Base-by-base conservation (phyloP, 1,140 invertebrate genomes). In the Drosophila ananassae region DNA sequence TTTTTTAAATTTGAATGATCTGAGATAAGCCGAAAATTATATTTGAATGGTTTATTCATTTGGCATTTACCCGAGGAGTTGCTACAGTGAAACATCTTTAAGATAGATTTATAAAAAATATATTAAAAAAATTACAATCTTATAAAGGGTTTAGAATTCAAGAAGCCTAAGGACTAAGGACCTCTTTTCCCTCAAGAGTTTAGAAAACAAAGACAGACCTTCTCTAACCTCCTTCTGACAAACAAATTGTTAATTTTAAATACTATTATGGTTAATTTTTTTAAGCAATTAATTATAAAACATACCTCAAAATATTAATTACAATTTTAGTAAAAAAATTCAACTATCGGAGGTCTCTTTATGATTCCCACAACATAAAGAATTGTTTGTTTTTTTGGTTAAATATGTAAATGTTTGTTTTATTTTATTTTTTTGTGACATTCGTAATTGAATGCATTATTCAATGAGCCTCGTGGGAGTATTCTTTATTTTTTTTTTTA, bases 391-490 rank as follows among this genome's bases (percentile, higher is more conserved):
- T 44, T 44, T n/a, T 10, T 13, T 21, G 4, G 17, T 22, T 4
- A 46, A 24, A 47, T 22, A 22, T 44, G 39, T 5, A 46, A 21
- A 44, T 62, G n/a, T 10, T 46, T 54, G 22, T 24, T 69, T 28
- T 17, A n/a, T 53, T 46, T 21, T 48, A n/a, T 21, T 37, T 62
- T 73, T 66, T 41, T 41, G 55, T 34, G 51, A 74, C 39, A 63
- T 30, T 46, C 54, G 55, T 82, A 82, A 83, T 82, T 83, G 75
- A 82, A 82, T 82, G 75, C 82, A 87, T 85, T 82, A 87, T 87
- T 85, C 81, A 85, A 67, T 56, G 44, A 46, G 6, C 63, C 28
- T 8, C 73, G 44, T 44, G 47, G 64, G 52, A 32, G 50, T 55
- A 28, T 46, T 60, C 59, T 63, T 58, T 81, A 44, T 66, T 46